phyloP scores from a whole-genome alignment of 2,113 vertebrate genomes.

The Agapornis roseicollis region DNA sequence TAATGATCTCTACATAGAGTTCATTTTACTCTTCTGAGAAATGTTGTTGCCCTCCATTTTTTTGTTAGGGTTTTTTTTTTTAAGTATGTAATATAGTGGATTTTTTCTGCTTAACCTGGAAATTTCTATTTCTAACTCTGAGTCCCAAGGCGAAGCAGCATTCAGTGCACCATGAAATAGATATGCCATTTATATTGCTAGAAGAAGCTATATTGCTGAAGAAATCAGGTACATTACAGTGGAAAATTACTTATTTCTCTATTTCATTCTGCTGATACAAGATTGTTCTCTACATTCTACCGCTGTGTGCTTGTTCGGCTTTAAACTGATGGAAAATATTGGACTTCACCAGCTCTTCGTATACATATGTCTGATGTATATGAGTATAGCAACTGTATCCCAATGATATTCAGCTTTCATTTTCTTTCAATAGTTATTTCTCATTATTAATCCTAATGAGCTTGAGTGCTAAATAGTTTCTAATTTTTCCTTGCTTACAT shows the following conservation, averaged over 20 bases:
- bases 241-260: background rate
- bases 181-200: background rate
- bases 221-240: background rate
- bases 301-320: background rate
- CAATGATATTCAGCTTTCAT: background rate
- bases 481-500: background rate
- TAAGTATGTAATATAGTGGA: background rate
- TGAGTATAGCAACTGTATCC: background rate
- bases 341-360: background rate
- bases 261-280: background rate
- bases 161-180: background rate
- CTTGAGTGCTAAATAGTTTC: background rate
- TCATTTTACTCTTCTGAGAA: background rate
- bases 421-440: background rate
- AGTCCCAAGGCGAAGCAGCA: background rate
- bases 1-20: background rate
- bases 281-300: background rate
- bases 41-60: fast-evolving
- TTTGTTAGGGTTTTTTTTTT: no score
- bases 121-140: background rate
- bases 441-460: background rate
- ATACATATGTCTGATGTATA: background rate
- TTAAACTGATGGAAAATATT: background rate
- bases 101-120: background rate
- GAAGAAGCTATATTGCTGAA: background rate